Conservation (phyloP, 2,113 vertebrate genomes). For the Vimba vimba region DNA sequence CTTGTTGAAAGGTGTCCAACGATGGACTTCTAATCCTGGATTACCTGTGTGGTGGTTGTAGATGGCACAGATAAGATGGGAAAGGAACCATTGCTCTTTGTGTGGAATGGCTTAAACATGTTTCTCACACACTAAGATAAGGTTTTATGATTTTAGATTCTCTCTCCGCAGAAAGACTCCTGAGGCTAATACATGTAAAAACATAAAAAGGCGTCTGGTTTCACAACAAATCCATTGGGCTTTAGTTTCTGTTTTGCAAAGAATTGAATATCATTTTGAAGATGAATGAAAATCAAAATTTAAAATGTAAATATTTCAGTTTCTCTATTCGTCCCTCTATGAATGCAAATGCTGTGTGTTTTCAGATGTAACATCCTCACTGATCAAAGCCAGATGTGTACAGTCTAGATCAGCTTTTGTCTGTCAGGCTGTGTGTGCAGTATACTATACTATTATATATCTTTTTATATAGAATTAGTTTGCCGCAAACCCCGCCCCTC, state of each 20-base stretch:
- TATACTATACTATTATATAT: not conserved
- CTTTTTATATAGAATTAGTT: not conserved
- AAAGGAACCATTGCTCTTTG: not conserved
- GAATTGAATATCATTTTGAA: conserved; percentile 22
- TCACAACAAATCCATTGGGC: not conserved
- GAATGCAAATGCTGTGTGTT: not conserved
- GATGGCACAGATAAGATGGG: not conserved
- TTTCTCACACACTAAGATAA: not conserved
- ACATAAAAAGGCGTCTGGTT: not conserved
- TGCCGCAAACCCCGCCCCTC: not conserved
- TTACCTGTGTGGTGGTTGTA: conserved; percentile 60
- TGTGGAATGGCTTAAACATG: conserved; percentile 1
- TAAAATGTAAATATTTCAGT: not conserved
- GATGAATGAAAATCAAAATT: not conserved
- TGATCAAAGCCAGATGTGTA: conserved; percentile 30
- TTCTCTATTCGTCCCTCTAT: not conserved
- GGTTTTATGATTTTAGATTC: not conserved
- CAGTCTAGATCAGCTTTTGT: not conserved
- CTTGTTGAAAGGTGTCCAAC: conserved; percentile 23
- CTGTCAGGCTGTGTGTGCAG: not conserved
- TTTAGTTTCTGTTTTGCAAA: conserved; percentile 3
- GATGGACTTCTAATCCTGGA: conserved; percentile 69
- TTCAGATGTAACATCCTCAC: not conserved
- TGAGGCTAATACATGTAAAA: not conserved
- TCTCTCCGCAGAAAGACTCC: not conserved